These are phyloP conservation scores for Drosophila tani DNA, from an alignment of 1,140 invertebrate genomes.

Conservation along the genomic window DNA sequence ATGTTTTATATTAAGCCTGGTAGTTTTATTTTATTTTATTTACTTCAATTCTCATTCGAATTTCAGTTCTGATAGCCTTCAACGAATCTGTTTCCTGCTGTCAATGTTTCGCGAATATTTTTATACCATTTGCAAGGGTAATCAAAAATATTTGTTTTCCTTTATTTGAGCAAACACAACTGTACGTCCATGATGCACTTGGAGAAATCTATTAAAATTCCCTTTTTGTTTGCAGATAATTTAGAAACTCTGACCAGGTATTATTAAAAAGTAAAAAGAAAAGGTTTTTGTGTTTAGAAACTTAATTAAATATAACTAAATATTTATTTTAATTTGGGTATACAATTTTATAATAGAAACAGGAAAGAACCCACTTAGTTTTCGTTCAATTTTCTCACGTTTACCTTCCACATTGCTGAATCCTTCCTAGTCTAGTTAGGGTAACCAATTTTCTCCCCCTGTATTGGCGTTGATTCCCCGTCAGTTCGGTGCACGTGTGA, in stretches of 20 bases:
- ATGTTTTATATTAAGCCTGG: not conserved
- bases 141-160: constrained; percentile 21
- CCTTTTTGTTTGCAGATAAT: not conserved
- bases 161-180: constrained; percentile 19
- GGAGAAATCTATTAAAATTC: not conserved
- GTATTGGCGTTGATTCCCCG: constrained; percentile 14
- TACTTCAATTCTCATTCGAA: not conserved
- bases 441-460: constrained; percentile 16
- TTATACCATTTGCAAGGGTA: constrained; percentile 20
- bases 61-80: constrained; percentile 11
- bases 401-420: too few species aligned
- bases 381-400: too few species aligned
- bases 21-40: constrained; percentile 1
- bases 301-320: not conserved
- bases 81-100: constrained; percentile 5
- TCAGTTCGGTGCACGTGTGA: constrained; percentile 65
- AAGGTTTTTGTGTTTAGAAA: not conserved
- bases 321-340: too few species aligned
- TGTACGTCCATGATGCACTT: constrained; percentile 2
- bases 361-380: too few species aligned
- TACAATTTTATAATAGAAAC: not conserved
- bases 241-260: too few species aligned
- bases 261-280: too few species aligned
- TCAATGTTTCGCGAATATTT: constrained; percentile 14
- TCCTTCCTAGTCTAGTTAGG: not conserved